Evolutionary conservation across 2,797 vertebrate species (phyloP).

Genomic region (Girardinus metallicus): DNA sequence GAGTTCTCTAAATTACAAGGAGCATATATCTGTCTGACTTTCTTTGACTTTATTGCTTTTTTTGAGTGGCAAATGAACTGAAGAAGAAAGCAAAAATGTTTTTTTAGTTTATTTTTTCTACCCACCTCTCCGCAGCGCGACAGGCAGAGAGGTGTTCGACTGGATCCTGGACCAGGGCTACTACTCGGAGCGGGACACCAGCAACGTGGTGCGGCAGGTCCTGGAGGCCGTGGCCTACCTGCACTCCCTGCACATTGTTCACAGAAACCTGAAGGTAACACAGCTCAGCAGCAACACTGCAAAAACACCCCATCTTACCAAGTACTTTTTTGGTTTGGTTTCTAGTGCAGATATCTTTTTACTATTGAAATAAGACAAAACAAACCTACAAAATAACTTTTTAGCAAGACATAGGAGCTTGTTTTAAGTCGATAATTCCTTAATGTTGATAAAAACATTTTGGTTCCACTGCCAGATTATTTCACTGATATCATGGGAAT

Average conservation of each 20-base stretch:
- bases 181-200: slow-evolving; percentile 97
- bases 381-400: too few relatives aligned
- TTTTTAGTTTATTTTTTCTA: not conserved
- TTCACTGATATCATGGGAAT: too few relatives aligned
- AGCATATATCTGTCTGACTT: not conserved
- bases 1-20: not conserved
- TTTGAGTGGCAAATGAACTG: not conserved
- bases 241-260: slow-evolving; percentile 94
- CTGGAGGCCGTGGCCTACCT: slow-evolving; percentile 97
- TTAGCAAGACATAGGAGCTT: too few relatives aligned
- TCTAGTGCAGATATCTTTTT: too few relatives aligned
- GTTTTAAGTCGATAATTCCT: too few relatives aligned
- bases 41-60: not conserved
- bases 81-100: not conserved
- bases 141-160: slow-evolving; percentile 97
- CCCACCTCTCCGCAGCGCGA: slow-evolving; percentile 83
- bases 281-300: too few relatives aligned
- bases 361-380: too few relatives aligned
- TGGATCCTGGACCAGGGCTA: slow-evolving; percentile 99
- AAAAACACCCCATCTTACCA: too few relatives aligned
- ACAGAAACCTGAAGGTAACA: slow-evolving; percentile 96
- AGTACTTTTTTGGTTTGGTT: too few relatives aligned
- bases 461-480: too few relatives aligned
- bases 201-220: slow-evolving; percentile 97
- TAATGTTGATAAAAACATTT: too few relatives aligned